Base-by-base conservation (phyloP, 2,797 vertebrate species). In the Myotis myotis region DNA sequence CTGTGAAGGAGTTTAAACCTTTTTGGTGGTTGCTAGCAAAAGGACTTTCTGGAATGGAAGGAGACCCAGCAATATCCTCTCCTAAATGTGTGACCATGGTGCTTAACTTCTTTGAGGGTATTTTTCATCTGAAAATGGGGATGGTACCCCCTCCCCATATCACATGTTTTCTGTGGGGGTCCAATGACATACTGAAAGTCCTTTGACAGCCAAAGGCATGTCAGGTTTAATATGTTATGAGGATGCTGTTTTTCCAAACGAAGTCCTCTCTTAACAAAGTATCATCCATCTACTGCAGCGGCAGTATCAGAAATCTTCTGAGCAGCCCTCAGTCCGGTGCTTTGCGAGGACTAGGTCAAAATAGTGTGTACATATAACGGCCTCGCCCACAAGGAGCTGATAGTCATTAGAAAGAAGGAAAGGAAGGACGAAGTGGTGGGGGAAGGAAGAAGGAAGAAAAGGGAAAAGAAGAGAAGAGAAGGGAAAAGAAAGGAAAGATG, bases 11-110 rank as follows among this genome's bases (percentile, higher is more conserved):
- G 17, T 92, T 66, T n/a, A 25, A 80, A 30, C 36, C 28, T 82
- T 55, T 76, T 80, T 66, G 41, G 12, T 47, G 44, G 44, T 30
- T 85, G 30, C n/a, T 55, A 0, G 64, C 36, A 70, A 23, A 41
- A 72, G 22, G 57, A 41, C 51, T 92, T 74, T 83, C n/a, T 57
- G 28, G 79, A 80, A 20, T n/a, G 55, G 44, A 83, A 87, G 92
- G 66, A 72, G 30, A 75, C n/a, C 4, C 30, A 71, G 33, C 19
- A 49, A 0, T 86, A 57, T 11, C 1, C 0, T 66, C 53, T 78
- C 15, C 47, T 49, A 22, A 49, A 44, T 76, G 13, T 47, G 60
- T 23, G 55, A 15, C 85, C 13, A 0, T 30, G 38, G 25, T 66
- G 44, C 75, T 87, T 84, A 30, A 68, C 62, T 47, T 68, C 33